Base-by-base conservation (phyloP, 2,797 vertebrate species). In the Platalea minor region DNA sequence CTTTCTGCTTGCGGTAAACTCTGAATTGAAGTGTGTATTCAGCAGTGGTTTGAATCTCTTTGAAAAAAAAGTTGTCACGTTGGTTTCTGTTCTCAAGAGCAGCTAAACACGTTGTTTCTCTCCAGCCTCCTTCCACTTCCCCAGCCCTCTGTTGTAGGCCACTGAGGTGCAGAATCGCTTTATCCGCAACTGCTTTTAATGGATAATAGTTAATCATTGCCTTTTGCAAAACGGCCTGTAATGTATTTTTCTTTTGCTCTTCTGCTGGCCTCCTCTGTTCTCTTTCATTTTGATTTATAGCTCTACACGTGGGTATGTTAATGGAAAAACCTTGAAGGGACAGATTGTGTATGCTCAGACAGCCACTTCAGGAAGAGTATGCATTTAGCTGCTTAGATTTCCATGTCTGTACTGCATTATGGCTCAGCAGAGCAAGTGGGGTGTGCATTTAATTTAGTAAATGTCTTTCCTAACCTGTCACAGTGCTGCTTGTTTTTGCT, bases 261-360 rank as follows among this genome's bases (percentile, higher is more conserved):
- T 85, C 64, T 93, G 81, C 72, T 85, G 64, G 74, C 50, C 50
- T 5, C 41, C 41, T 54, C 81, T 89, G 84, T 12, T 92, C 95
- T 28, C 63, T 72, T 91, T 85, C 54, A 10, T 13, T 88, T 56
- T 94, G 93, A 97, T 96, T 92, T 95, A 94, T 45, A 23, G 82
- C 92, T 80, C 9, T 81, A 37, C 75, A 83, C 17, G 3, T 80
- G 89, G 57, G 23, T 41, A 9, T 65, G 92, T 43, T 91, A 63
- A 91, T 80, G 92, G 90, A 10, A 74, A 92, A 95, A 73, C 81
- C 75, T 56, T 48, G 92, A 70, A 95, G 92, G 90, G 84, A 48
- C 75, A 56, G 81, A 23, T 53, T 69, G 91, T 48, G 51, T 77
- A 25, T 43, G 88, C 86, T 64, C 81, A 88, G 90, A 5, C 76